phyloP scores from a whole-genome alignment of 2,888 invertebrate genomes.

The Lutraria lutraria region DNA sequence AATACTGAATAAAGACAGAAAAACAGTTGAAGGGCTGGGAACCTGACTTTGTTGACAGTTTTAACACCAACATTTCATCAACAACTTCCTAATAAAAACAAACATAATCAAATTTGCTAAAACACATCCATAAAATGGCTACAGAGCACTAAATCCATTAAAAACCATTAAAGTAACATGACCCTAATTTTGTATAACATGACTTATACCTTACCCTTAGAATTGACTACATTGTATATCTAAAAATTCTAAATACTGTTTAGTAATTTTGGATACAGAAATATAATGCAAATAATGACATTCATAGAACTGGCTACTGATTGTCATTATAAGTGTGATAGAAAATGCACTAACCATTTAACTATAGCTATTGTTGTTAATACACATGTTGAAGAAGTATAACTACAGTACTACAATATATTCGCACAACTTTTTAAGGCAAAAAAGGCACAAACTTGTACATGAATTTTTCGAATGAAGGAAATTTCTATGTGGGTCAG shows the following conservation, averaged over 20 bases:
- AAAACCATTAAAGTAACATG: too few relatives aligned
- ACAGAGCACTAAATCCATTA: too few relatives aligned
- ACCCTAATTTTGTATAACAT: not conserved
- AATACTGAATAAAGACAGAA: too few relatives aligned
- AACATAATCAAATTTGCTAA: too few relatives aligned
- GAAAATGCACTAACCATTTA: not conserved
- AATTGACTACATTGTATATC: not conserved
- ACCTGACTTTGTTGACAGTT: too few relatives aligned
- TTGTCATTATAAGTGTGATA: not conserved
- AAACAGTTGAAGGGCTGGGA: too few relatives aligned
- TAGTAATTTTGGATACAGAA: not conserved
- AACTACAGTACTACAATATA: constrained; percentile 1
- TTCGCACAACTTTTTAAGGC: constrained; percentile 5
- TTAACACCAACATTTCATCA: too few relatives aligned
- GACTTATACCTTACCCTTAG: not conserved
- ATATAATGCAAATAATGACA: constrained; percentile 1
- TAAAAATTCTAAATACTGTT: constrained; percentile 13
- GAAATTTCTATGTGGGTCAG: not conserved
- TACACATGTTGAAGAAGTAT: not conserved
- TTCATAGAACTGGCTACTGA: not conserved
- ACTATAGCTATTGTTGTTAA: not conserved
- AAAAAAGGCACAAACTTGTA: not conserved
- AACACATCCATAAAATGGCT: too few relatives aligned
- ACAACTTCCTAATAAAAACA: too few relatives aligned
- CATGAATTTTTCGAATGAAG: not conserved